Evolutionary conservation across 2,113 vertebrate genomes (phyloP), one percentile per base, ranked within the genome.

Genomic region (Machaerirhynchus nigripectus): DNA sequence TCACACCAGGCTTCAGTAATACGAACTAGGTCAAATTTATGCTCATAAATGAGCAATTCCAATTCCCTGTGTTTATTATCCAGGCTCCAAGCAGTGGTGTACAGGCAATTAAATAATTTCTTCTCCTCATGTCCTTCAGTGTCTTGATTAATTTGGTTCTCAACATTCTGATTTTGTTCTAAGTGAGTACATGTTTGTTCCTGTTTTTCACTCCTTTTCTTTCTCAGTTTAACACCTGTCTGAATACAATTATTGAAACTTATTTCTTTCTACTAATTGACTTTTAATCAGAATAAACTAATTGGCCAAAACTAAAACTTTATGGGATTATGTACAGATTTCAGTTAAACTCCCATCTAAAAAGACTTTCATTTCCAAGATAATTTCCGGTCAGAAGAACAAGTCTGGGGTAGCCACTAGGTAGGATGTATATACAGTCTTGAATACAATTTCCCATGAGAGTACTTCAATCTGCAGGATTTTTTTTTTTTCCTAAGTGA

Each of bases 71-170:
- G 42, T 97, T 93, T 96, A 83, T 93, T 97, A 95, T 28, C 46
- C 52, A 87, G 59, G 30, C 55, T 88, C 20, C 59, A 93, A 95
- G 50, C 30, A 80, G 47, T 81, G 60, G 60, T 90, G 35, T 87
- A 80, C 39, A 93, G n/a, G 30, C 68, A 96, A 89, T 95, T 90
- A 90, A 92, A 89, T 78, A 81, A 81, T 95, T 89, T 87, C 68
- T 89, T 93, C 71, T 90, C 55, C 52, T 93, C 44, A 20, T 90
- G 91, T 90, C 83, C 86, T 94, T 95, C 24, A 5, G 47, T 75
- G 76, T 93, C 80, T 93, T 96, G 60, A 92, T 95, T 87, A 95
- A 92, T 93, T 95, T 89, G 10, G 15, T 89, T 84, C 89, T 92
- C 55, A 89, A 49, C 30, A 52, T 82, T 77, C 49, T 78, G 52